These are phyloP conservation scores for Crotalus horridus DNA, from an alignment of 2,113 vertebrate genomes.

Conservation along the genomic window DNA sequence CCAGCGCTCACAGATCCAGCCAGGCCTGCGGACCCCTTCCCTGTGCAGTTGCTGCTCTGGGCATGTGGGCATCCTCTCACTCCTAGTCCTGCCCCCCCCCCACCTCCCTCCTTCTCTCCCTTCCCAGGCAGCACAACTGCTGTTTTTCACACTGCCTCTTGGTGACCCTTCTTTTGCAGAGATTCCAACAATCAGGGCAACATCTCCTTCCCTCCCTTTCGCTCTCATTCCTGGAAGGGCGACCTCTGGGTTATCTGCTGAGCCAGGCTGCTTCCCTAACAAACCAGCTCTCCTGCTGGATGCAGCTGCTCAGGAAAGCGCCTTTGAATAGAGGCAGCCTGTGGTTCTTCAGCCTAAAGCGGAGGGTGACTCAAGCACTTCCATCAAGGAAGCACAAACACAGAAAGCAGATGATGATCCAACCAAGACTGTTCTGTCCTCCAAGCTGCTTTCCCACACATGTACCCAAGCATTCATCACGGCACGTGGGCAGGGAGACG, in stretches of 20 bases:
- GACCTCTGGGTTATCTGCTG: background rate
- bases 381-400: background rate
- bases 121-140: background rate
- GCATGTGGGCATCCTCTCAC: background rate
- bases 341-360: background rate
- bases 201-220: too few species aligned
- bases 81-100: background rate
- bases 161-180: background rate
- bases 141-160: background rate
- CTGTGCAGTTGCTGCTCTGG: background rate
- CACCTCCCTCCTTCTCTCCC: background rate
- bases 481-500: conserved; percentile 18
- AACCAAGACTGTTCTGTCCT: background rate
- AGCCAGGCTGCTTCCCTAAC: background rate
- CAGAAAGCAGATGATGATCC: background rate
- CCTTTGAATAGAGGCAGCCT: background rate
- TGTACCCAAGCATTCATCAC: background rate
- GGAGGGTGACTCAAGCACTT: accelerated
- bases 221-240: background rate
- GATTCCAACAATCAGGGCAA: background rate
- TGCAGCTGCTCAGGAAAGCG: background rate
- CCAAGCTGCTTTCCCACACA: conserved; percentile 4
- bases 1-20: too few species aligned
- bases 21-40: background rate
- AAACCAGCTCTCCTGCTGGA: background rate